These are phyloP conservation scores for Hormiphora californensis DNA, from an alignment of 37 sponge, comb jelly and placozoan genomes.

Conservation along the genomic window DNA sequence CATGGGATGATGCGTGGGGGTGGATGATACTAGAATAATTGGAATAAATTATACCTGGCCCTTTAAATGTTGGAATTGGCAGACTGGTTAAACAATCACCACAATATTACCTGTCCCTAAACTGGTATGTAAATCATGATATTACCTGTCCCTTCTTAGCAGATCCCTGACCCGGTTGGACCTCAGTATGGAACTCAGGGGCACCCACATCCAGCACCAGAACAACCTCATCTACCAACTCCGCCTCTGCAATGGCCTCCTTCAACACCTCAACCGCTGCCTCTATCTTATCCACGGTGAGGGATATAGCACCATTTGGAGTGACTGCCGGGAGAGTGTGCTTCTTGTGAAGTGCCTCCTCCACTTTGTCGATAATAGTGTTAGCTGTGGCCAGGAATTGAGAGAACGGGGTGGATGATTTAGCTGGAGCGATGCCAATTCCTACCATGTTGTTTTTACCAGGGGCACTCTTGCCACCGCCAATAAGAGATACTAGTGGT, in stretches of 20 bases:
- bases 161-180: conserved; percentile 32
- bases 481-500: not conserved
- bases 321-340: not conserved
- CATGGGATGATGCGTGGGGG: too few relatives aligned
- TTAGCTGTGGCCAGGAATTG: not conserved
- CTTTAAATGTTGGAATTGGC: too few relatives aligned
- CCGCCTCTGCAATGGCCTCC: conserved; percentile 1
- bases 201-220: not conserved
- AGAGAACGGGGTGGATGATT: not conserved
- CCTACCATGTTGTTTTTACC: conserved; percentile 6
- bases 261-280: conserved; percentile 3
- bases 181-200: conserved; percentile 35
- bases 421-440: not conserved
- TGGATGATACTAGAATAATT: too few relatives aligned
- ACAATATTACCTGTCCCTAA: too few relatives aligned
- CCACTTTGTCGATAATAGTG: not conserved
- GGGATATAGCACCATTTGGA: conserved; percentile 17
- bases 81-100: too few relatives aligned
- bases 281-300: conserved; percentile 5
- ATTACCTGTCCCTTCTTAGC: conserved; percentile 54
- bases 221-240: not conserved
- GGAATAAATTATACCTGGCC: too few relatives aligned
- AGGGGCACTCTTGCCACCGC: conserved; percentile 2
- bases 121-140: too few relatives aligned
- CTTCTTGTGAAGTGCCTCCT: not conserved